A percentile compares a stretch with the other conserved stretches of the same genome.
phyloP scores from a whole-genome alignment of 2,113 vertebrate genomes.

The Notechis scutatus region DNA sequence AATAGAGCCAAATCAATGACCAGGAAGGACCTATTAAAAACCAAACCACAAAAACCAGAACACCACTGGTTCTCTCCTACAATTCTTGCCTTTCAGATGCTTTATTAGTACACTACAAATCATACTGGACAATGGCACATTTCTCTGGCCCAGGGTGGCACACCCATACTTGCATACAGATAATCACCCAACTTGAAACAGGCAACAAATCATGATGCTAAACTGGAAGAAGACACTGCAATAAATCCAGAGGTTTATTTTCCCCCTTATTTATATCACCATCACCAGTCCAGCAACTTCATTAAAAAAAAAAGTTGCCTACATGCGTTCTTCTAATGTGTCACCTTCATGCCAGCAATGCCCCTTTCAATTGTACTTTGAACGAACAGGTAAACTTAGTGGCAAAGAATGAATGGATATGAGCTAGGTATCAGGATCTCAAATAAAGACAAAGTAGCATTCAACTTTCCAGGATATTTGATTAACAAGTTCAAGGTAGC shows the following conservation, averaged over 20 bases:
- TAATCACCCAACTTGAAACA: background rate
- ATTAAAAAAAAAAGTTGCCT: background rate
- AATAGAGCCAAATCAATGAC: background rate
- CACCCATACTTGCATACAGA: background rate
- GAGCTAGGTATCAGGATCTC: background rate
- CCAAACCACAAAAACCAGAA: background rate
- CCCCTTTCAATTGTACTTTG: background rate
- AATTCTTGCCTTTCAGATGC: background rate
- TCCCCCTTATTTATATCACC: background rate
- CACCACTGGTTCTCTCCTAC: background rate
- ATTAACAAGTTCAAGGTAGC: background rate
- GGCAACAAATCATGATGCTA: background rate
- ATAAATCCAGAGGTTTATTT: background rate
- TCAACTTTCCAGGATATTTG: background rate
- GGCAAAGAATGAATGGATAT: background rate
- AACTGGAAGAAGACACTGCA: background rate
- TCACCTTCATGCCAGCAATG: background rate
- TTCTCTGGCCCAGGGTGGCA: background rate
- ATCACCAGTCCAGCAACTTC: background rate
- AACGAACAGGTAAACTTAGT: background rate
- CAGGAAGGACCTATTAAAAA: background rate
- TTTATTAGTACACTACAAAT: background rate
- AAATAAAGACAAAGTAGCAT: background rate
- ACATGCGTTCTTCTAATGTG: background rate
- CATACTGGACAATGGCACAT: background rate